Evolutionary conservation across 2,113 vertebrate species (phyloP).

Genomic region (Microtus ochrogaster): DNA sequence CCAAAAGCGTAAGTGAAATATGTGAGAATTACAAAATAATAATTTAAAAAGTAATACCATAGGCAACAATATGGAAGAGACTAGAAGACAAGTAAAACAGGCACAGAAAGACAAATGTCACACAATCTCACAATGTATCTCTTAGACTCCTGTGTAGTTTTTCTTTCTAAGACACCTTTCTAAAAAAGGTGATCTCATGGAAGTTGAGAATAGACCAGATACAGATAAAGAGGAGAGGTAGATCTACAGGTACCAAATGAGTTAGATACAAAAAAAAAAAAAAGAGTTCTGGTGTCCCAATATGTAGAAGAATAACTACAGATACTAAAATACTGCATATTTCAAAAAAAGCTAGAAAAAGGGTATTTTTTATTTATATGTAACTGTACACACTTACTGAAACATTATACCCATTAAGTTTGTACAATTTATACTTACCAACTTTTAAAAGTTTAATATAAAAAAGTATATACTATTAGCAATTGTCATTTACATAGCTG

Average conservation of each 20-base stretch:
- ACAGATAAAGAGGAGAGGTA: neutral
- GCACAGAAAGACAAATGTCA: neutral
- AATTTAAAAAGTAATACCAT: neutral
- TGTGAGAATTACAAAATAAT: neutral
- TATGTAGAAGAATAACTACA: neutral
- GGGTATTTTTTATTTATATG: neutral
- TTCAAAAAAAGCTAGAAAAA: neutral
- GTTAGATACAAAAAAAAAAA: neutral
- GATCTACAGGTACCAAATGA: neutral
- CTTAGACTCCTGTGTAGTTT: neutral
- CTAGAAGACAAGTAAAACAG: neutral
- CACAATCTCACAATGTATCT: neutral
- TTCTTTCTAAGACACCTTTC: neutral
- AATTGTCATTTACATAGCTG: rapidly evolving
- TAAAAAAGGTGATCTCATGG: neutral
- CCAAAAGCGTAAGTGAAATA: neutral
- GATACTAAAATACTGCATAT: neutral
- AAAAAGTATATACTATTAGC: neutral
- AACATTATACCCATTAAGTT: neutral
- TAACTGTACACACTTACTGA: neutral
- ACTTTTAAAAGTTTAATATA: neutral
- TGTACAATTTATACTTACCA: neutral
- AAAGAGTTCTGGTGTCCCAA: neutral
- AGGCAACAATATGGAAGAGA: neutral
- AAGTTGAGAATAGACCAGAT: neutral